Conservation (phyloP, 2,888 invertebrate species). For the Hylaea fasciaria region DNA sequence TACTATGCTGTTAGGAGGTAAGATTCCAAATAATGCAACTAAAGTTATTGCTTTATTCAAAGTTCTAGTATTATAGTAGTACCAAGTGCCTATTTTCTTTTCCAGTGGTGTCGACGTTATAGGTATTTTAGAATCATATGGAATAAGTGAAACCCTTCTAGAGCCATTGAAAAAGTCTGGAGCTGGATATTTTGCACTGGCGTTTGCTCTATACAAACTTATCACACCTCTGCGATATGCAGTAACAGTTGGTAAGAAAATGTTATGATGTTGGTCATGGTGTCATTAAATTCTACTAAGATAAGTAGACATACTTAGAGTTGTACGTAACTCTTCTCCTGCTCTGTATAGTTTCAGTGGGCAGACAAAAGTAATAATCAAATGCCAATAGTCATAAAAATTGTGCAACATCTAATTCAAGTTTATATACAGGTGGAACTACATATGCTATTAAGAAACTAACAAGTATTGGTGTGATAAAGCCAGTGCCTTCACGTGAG, state of each 20-base stretch:
- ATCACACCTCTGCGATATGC: slow-evolving; percentile 95
- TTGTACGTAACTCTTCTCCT: no score
- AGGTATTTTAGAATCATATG: slow-evolving; percentile 89
- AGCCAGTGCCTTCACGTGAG: slow-evolving; percentile 90
- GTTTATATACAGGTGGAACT: slow-evolving; percentile 88
- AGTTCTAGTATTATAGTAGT: background rate
- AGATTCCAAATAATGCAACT: slow-evolving; percentile 40
- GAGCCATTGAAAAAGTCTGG: slow-evolving; percentile 90
- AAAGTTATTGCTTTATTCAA: background rate
- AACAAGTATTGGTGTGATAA: slow-evolving; percentile 91
- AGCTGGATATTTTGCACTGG: slow-evolving; percentile 95
- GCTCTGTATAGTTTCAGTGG: no score
- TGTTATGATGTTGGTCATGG: background rate
- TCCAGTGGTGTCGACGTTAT: slow-evolving; percentile 96
- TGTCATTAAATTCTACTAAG: background rate
- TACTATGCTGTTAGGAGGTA: slow-evolving; percentile 95
- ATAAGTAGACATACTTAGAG: no score
- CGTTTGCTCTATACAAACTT: slow-evolving; percentile 97
- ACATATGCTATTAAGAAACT: slow-evolving; percentile 93
- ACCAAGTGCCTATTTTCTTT: slow-evolving; percentile 42
- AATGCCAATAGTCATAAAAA: no score
- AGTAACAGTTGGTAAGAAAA: slow-evolving; percentile 91
- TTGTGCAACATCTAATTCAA: background rate
- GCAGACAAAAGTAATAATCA: no score
- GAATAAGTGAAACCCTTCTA: slow-evolving; percentile 91